These are phyloP conservation scores for Scaptodrosophila latifasciaeformis DNA, from an alignment of 2,888 invertebrate genomes.

Conservation along the genomic window DNA sequence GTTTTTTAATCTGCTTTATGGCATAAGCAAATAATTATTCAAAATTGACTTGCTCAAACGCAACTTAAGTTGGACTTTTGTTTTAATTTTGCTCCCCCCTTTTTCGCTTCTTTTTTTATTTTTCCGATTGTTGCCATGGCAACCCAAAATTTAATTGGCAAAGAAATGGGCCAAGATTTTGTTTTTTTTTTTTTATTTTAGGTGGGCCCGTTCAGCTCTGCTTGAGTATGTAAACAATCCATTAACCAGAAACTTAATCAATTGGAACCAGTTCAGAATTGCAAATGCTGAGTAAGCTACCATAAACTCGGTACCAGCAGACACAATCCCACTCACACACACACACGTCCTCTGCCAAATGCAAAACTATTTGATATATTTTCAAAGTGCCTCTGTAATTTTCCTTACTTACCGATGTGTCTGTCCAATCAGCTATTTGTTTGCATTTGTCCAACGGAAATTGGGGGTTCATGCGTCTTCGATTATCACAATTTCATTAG, in stretches of 20 bases:
- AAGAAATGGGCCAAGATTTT: too few species aligned
- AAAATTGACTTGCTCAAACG: constrained; percentile 44
- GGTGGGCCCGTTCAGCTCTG: constrained; percentile 29
- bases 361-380: constrained; percentile 36
- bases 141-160: too few species aligned
- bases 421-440: too few species aligned
- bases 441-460: too few species aligned
- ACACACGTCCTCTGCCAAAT: constrained; percentile 21
- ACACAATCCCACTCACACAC: constrained; percentile 21
- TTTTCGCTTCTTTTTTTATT: background rate
- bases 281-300: constrained; percentile 58
- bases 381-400: constrained; percentile 40
- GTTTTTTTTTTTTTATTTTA: too few species aligned
- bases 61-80: too few species aligned
- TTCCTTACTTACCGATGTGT: constrained; percentile 19
- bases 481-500: too few species aligned
- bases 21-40: constrained; percentile 63
- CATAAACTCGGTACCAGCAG: too few species aligned
- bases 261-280: constrained; percentile 60
- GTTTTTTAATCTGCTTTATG: constrained; percentile 66
- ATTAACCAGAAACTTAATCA: constrained; percentile 66
- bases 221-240: constrained; percentile 60
- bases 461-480: too few species aligned
- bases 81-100: background rate
- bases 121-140: background rate